phyloP scores from a whole-genome alignment of 2,888 invertebrate species.

The Andrena camellia region DNA sequence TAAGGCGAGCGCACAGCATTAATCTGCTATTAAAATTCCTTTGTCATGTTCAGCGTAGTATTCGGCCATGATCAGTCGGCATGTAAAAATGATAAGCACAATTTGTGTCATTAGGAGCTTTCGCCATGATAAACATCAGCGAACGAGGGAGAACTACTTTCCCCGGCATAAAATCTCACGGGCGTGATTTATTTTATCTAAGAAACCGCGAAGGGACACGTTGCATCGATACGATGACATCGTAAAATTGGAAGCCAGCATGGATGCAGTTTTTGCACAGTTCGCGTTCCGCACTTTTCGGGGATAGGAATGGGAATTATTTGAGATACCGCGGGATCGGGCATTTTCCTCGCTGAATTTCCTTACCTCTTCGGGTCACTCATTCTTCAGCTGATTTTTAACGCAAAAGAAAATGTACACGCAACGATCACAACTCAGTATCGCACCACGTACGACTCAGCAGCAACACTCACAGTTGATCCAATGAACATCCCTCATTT shows the following conservation, averaged over 20 bases:
- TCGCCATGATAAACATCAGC: not conserved
- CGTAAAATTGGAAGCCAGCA: conserved; percentile 83
- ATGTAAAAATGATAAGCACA: conserved; percentile 61
- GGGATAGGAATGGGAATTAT: conserved; percentile 44
- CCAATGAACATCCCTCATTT: conserved; percentile 63
- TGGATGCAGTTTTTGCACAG: conserved; percentile 61
- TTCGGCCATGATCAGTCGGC: conserved; percentile 69
- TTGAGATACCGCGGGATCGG: conserved; percentile 4
- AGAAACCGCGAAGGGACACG: conserved; percentile 67
- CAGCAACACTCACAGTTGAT: conserved; percentile 56
- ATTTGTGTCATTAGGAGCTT: conserved; percentile 30
- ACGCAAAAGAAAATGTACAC: conserved; percentile 67
- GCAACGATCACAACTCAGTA: conserved; percentile 62
- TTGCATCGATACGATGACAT: conserved; percentile 85
- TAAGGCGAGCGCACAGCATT: conserved; percentile 9
- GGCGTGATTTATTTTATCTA: conserved; percentile 18
- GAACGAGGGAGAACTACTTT: not conserved
- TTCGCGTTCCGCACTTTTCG: conserved; percentile 18
- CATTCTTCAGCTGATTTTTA: conserved; percentile 75
- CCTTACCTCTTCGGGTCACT: conserved; percentile 82
- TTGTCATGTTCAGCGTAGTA: conserved; percentile 71
- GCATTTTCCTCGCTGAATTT: not conserved
- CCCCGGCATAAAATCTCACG: not conserved
- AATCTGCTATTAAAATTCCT: conserved; percentile 57
- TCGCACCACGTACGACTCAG: conserved; percentile 62